Conservation (phyloP, 2,888 invertebrate species). For the Prenolepis imparis region DNA sequence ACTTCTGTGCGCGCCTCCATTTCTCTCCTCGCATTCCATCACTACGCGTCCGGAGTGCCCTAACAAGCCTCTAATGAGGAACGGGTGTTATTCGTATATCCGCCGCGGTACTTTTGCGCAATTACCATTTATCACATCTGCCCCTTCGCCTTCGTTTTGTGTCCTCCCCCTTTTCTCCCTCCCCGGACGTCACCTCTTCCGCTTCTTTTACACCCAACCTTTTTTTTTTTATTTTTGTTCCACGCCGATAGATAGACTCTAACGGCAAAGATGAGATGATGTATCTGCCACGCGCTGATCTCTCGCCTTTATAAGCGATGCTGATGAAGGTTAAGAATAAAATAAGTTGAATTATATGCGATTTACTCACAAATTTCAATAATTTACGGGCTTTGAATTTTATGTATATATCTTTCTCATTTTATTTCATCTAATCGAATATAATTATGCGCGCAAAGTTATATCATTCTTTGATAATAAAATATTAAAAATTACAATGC, state of each 20-base stretch:
- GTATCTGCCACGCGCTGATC: conserved; percentile 62
- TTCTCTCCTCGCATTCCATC: conserved; percentile 79
- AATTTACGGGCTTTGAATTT: conserved; percentile 21
- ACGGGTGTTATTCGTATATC: conserved; percentile 83
- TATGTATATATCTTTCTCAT: too few relatives aligned
- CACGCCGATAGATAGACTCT: conserved; percentile 18
- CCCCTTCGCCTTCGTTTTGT: conserved; percentile 60
- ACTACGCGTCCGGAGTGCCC: conserved; percentile 76
- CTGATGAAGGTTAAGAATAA: conserved; percentile 58
- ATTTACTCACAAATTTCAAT: conserved; percentile 10
- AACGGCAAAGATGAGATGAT: conserved; percentile 43
- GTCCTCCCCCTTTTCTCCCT: conserved; percentile 11
- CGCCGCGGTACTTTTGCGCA: conserved; percentile 81
- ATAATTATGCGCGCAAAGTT: too few relatives aligned
- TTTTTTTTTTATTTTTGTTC: conserved; percentile 61
- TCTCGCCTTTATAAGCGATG: conserved; percentile 61
- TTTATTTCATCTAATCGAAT: too few relatives aligned
- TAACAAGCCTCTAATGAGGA: conserved; percentile 85
- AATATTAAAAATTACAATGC: too few relatives aligned
- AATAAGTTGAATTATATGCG: conserved; percentile 36
- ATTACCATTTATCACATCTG: conserved; percentile 83
- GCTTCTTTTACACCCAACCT: conserved; percentile 24
- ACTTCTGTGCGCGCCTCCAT: conserved; percentile 62
- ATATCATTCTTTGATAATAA: too few relatives aligned
- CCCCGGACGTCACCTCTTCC: not conserved